Percentiles rank a stretch among this genome's conserved stretches.
These are phyloP conservation scores for Xiphophorus birchmanni DNA, from an alignment of 2,797 vertebrate genomes.

Conservation along the genomic window DNA sequence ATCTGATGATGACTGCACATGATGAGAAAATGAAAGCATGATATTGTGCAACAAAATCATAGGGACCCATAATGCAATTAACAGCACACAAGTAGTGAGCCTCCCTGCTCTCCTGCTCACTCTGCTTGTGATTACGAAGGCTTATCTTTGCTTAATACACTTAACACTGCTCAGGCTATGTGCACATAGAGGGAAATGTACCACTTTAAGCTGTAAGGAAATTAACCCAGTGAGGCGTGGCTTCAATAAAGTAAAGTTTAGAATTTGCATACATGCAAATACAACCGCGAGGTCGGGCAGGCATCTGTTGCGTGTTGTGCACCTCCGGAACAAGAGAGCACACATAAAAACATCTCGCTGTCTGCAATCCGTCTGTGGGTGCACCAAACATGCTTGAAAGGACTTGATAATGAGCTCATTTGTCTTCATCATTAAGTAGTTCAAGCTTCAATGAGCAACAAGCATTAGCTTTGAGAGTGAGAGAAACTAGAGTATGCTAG, in stretches of 20 bases:
- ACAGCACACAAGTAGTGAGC: conserved; percentile 27
- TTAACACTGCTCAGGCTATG: not conserved
- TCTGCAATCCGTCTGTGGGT: not conserved
- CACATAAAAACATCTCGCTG: conserved; percentile 26
- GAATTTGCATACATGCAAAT: conserved; percentile 44
- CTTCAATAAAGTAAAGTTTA: conserved; percentile 59
- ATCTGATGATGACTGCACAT: conserved; percentile 48
- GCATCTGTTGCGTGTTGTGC: not conserved
- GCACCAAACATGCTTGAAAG: conserved; percentile 41
- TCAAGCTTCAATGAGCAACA: conserved; percentile 54
- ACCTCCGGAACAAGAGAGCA: conserved; percentile 15
- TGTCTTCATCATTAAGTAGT: conserved; percentile 73
- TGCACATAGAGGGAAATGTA: not conserved
- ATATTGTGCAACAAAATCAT: conserved; percentile 39
- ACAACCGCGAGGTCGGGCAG: not conserved
- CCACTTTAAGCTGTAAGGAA: conserved; percentile 37
- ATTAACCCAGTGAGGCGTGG: conserved; percentile 61
- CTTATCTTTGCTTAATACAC: conserved; percentile 20
- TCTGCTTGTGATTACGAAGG: conserved; percentile 25
- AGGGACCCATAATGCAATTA: conserved; percentile 61
- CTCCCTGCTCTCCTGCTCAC: not conserved
- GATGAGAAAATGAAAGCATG: conserved; percentile 49
- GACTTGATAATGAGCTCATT: conserved; percentile 69
- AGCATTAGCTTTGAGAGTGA: conserved; percentile 8
- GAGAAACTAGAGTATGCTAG: conserved; percentile 25